Evolutionary conservation across 2,113 vertebrate genomes (phyloP).

Genomic region (Vimba vimba): DNA sequence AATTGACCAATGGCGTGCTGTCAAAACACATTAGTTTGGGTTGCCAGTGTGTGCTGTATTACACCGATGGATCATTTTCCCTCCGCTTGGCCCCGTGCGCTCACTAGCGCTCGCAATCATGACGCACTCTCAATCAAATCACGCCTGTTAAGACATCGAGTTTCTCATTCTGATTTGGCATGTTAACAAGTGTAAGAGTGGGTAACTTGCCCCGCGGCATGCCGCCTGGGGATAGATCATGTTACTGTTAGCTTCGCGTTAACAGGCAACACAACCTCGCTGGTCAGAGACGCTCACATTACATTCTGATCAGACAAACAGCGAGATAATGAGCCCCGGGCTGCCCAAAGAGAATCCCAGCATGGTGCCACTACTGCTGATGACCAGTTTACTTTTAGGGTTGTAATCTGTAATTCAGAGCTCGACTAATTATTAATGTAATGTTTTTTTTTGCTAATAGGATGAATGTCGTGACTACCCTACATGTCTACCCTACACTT

Average conservation of each 20-base stretch:
- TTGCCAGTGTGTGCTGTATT: slow-evolving; percentile 59
- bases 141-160: neutral
- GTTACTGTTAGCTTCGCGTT: slow-evolving; percentile 25
- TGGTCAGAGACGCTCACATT: slow-evolving; percentile 25
- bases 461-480: neutral
- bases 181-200: slow-evolving; percentile 34
- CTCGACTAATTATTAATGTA: neutral
- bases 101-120: slow-evolving; percentile 25
- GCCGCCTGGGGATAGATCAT: slow-evolving; percentile 34
- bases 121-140: slow-evolving; percentile 30
- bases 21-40: slow-evolving; percentile 70
- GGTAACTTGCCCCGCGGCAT: slow-evolving; percentile 22
- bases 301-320: slow-evolving; percentile 35
- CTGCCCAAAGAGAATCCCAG: slow-evolving; percentile 11
- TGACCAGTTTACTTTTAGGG: slow-evolving; percentile 12
- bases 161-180: neutral
- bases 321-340: slow-evolving; percentile 7
- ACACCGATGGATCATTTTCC: slow-evolving; percentile 61
- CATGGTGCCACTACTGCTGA: neutral
- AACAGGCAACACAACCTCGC: slow-evolving; percentile 11
- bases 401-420: neutral
- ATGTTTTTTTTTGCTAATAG: neutral
- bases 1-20: slow-evolving; percentile 75
- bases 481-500: too few species aligned
- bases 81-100: slow-evolving; percentile 17